These are phyloP conservation scores for Choloepus didactylus DNA, from an alignment of 2,797 vertebrate genomes.

Conservation along the genomic window DNA sequence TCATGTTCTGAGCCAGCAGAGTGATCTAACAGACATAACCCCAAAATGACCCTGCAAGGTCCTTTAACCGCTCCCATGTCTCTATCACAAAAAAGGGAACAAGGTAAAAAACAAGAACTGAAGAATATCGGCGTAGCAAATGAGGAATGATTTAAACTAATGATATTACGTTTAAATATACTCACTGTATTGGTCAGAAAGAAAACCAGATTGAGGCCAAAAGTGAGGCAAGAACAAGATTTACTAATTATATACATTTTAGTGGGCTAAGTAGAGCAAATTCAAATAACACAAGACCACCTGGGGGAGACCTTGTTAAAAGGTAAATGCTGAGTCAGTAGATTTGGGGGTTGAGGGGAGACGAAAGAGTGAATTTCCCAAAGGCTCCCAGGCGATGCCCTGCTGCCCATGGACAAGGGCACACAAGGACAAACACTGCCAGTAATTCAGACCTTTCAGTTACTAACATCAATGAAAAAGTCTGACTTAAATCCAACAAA, in stretches of 20 bases:
- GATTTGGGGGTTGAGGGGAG: not conserved
- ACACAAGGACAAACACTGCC: not conserved
- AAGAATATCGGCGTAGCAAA: not conserved
- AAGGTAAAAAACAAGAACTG: slow-evolving; percentile 6
- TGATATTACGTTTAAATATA: not conserved
- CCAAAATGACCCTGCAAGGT: not conserved
- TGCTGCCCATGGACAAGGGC: not conserved
- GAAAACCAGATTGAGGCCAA: slow-evolving; percentile 8
- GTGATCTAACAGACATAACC: not conserved
- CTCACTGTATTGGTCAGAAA: not conserved
- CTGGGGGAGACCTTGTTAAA: not conserved
- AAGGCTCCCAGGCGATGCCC: not conserved
- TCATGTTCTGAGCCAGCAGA: not conserved
- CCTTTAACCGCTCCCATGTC: not conserved
- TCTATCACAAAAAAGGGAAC: not conserved
- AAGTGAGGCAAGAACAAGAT: not conserved
- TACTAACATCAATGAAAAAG: slow-evolving; percentile 32
- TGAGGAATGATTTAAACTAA: not conserved
- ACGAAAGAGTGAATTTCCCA: not conserved
- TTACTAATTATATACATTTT: not conserved
- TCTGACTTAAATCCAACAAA: slow-evolving; percentile 37
- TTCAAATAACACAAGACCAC: not conserved
- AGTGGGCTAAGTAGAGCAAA: not conserved
- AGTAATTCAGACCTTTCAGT: not conserved
- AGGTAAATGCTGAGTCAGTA: not conserved